Evolutionary conservation across 2,797 vertebrate species (phyloP).

Genomic region (Carcharodon carcharias): DNA sequence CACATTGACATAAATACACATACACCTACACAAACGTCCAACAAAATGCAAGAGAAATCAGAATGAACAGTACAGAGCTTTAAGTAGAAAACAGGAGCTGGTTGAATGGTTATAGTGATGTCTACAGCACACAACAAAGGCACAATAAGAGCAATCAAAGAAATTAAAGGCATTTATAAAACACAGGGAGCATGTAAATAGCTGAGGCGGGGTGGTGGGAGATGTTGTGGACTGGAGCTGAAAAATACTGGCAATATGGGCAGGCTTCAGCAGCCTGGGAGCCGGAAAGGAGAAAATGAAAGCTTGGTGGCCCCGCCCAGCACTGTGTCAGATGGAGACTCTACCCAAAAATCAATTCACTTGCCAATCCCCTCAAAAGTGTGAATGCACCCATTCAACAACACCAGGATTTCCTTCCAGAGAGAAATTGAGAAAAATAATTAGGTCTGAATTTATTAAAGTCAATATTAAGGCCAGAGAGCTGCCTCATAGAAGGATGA

Average conservation of each 20-base stretch:
- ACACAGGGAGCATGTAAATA: no score
- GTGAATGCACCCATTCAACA: neutral
- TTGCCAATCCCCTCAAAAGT: neutral
- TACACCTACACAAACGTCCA: neutral
- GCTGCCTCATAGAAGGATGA: neutral
- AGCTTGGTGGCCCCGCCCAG: neutral
- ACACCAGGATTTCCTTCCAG: neutral
- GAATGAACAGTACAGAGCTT: neutral
- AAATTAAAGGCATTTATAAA: no score
- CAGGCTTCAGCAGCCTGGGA: neutral
- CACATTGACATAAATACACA: neutral
- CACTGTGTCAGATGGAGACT: neutral
- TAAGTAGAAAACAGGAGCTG: neutral
- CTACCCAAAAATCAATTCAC: neutral
- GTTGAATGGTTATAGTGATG: neutral
- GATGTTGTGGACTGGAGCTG: neutral
- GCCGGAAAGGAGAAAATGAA: neutral
- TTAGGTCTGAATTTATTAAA: neutral
- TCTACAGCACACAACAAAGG: neutral
- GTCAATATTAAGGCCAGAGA: neutral
- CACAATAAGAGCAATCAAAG: neutral
- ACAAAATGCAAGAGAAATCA: neutral
- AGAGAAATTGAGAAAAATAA: neutral
- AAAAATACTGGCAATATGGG: neutral
- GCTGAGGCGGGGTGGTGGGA: no score